Conservation (phyloP, 2,797 vertebrate genomes). For the Malacoraja senta region DNA sequence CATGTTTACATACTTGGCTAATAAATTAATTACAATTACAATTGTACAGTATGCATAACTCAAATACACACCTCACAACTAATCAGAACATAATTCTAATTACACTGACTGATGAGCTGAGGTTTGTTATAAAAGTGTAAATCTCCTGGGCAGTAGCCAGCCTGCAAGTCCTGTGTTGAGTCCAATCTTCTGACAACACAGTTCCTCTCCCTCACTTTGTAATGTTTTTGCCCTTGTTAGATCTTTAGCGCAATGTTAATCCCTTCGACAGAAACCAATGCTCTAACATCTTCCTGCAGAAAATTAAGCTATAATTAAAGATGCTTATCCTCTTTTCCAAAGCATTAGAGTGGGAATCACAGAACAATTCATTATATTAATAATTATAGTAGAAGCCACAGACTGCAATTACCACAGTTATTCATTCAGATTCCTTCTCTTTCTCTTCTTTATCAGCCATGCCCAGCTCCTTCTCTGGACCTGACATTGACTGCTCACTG, state of each 20-base stretch:
- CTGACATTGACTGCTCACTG: not conserved
- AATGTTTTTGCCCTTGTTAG: not conserved
- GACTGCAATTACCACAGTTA: not conserved
- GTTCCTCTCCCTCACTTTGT: not conserved
- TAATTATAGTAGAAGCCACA: not conserved
- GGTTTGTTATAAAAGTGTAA: not conserved
- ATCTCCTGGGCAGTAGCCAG: not conserved
- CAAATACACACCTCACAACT: not conserved
- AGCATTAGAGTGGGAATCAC: not conserved
- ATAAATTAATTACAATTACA: too few species aligned
- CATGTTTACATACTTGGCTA: too few species aligned
- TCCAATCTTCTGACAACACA: not conserved
- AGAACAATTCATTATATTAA: not conserved
- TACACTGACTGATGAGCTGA: not conserved
- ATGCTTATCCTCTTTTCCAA: slow-evolving; percentile 10
- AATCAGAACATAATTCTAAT: not conserved
- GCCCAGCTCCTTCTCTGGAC: not conserved
- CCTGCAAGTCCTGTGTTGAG: too few species aligned
- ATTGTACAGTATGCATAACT: not conserved
- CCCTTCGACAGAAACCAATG: not conserved
- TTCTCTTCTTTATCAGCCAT: not conserved
- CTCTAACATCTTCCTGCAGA: not conserved
- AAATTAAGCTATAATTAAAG: slow-evolving; percentile 30
- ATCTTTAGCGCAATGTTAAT: not conserved
- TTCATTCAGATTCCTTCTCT: not conserved